phyloP scores from a whole-genome alignment of 2,797 vertebrate species.

The Antrozous pallidus region DNA sequence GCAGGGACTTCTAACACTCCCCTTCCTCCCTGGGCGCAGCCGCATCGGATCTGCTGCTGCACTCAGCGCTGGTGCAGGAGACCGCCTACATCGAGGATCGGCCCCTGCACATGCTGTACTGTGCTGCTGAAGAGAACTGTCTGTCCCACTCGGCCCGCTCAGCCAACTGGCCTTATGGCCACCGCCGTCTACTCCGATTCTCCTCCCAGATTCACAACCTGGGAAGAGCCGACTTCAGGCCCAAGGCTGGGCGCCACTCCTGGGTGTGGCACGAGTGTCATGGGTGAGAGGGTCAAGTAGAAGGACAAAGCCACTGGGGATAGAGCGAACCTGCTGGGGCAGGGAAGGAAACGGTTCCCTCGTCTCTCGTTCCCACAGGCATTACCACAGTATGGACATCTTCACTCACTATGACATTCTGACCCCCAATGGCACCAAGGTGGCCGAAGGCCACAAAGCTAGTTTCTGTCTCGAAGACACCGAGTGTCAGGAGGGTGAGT shows the following conservation, averaged over 20 bases:
- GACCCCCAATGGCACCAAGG: constrained; percentile 92
- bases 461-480: constrained; percentile 98
- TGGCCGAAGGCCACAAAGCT: constrained; percentile 98
- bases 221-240: constrained; percentile 95
- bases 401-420: constrained; percentile 98
- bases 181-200: constrained; percentile 96
- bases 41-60: constrained; percentile 93
- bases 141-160: constrained; percentile 90
- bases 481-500: constrained; percentile 93
- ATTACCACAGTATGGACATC: constrained; percentile 99
- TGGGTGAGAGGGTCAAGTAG: constrained; percentile 83
- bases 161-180: constrained; percentile 98
- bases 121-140: constrained; percentile 96
- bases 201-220: constrained; percentile 98
- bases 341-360: not conserved
- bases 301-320: not conserved
- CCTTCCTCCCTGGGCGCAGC: constrained; percentile 81
- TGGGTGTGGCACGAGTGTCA: constrained; percentile 99
- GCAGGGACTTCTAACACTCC: not conserved
- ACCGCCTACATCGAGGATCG: constrained; percentile 97
- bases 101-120: constrained; percentile 98
- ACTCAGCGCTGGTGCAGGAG: constrained; percentile 93
- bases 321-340: not conserved
- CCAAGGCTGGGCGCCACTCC: constrained; percentile 96
- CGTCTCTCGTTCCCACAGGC: constrained; percentile 82